Conservation (phyloP, 53 echinoderm and acorn worm species). For the Hippasteria phrygiana region DNA sequence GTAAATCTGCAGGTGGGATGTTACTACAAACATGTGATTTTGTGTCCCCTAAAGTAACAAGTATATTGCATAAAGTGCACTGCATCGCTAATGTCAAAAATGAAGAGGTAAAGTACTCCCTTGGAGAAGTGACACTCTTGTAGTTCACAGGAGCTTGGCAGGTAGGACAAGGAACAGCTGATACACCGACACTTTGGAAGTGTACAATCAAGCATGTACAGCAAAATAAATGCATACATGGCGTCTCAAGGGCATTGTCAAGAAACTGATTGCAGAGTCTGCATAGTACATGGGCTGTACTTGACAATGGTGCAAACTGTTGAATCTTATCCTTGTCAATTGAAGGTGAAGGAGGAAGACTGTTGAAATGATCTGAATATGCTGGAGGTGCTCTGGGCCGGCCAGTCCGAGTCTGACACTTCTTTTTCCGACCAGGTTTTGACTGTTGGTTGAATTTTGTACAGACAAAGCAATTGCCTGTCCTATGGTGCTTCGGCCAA, state of each 20-base stretch:
- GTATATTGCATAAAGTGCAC: conserved; percentile 3
- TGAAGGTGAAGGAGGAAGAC: background rate
- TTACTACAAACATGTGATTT: conserved; percentile 1
- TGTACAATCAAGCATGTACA: background rate
- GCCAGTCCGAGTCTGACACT: background rate
- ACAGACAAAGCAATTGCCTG: conserved; percentile 15
- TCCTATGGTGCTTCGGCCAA: conserved; percentile 20
- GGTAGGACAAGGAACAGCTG: conserved; percentile 10
- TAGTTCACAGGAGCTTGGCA: background rate
- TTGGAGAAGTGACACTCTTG: conserved; percentile 15
- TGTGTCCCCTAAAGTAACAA: background rate
- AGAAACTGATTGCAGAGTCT: conserved; percentile 20
- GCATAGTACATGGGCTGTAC: background rate
- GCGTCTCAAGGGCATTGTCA: conserved; percentile 6
- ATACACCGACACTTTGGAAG: background rate
- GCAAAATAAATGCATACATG: conserved; percentile 39
- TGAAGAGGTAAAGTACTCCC: conserved; percentile 32
- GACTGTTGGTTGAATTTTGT: conserved; percentile 15
- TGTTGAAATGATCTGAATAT: conserved; percentile 11
- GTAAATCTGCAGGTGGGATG: background rate
- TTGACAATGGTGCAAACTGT: background rate
- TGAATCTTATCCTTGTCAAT: background rate
- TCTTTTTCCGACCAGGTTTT: conserved; percentile 19
- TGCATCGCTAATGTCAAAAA: conserved; percentile 16
- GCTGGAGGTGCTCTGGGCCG: conserved; percentile 11